Evolutionary conservation across 2,113 vertebrate genomes (phyloP), one percentile per base, ranked within the genome.

Genomic region (Rhea pennata): DNA sequence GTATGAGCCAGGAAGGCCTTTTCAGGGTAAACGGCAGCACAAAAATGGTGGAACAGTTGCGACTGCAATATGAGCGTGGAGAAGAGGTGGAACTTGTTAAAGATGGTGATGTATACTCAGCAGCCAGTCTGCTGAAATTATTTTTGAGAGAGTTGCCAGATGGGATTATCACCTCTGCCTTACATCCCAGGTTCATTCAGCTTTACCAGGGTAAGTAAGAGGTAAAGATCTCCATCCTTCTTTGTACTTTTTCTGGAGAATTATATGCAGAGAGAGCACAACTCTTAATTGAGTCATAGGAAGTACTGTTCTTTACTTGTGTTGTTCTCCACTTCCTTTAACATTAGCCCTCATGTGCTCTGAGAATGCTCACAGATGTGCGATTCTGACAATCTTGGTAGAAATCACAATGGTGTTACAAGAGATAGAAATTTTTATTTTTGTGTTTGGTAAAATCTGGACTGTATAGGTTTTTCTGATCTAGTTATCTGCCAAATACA

Each of bases 21-120:
- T 99, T 99, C 96, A 97, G 99, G 59, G 98, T 99, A 71, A 99
- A 99, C 0, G 99, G 99, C 46, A 99, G 98, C 4, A 97, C 98
- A 77, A 99, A 98, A 69, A 97, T 96, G 6, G 98, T 99, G 82
- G 98, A 99, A 61, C 97, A 94, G 69, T 97, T 99, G 65, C 98
- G 98, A 19, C 95, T 97, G 90, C 98, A 97, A 9, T 98, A 99
- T 2, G 99, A 99, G 94, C 97, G 89, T 2, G 98, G 98, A 3
- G 97, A 97, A 13, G 96, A 98, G 1, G 97, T 98, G 91, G 98
- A 98, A 83, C 96, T 99, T 1, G 89, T 96, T 48, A 96, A 86
- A 29, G 98, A 98, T 20, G 98, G 96, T 0, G 99, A 99, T 27
- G 79, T 97, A 14, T 98, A 98, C 74, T 98, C 99, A 0, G 99